Evolutionary conservation across 2,888 invertebrate species (phyloP), one percentile per base, ranked within the genome.

Genomic region (Spodoptera picta): DNA sequence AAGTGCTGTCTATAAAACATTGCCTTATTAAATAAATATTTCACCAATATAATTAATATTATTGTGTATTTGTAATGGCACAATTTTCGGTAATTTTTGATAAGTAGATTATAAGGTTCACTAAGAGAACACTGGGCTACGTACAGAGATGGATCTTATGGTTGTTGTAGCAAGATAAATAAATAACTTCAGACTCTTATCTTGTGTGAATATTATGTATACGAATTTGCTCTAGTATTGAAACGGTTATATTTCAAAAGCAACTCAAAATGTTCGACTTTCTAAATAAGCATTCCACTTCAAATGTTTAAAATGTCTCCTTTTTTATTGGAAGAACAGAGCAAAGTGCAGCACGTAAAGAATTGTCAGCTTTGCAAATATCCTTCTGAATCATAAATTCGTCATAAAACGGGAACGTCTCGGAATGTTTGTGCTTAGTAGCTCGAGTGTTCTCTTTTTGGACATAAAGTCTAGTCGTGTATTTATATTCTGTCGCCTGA

Each of bases 1-100:
- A 87, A 87, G 85, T 83, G 91, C 91, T 91, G 90, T 91, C 86
- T 91, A 87, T 89, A 89, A 85, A 88, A 87, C 82, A 90, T 86
- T 92, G 92, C 92, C 92, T 92, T 92, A 92, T 87, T 88, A 90
- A 83, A 81, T 84, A 85, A 83, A 84, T 78, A 76, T 76, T 81
- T 87, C 77, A 79, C 72, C 75, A 83, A 84, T 85, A 86, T 85
- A 71, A 19, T 19, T 19, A 79, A 83, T 74, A 81, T 79, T 85
- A 82, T 80, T 84, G 81, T 85, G 69, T 77, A 79, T 81, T 79
- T 85, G 84, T 87, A 86, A 80, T 65, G 80, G 89, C 91, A 91
- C 90, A 86, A 84, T 83, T 88, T 86, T 84, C 63, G 55, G 75
- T 83, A 81, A 77, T 82, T 81, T 79, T 69, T 80, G 66, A 70